Percentiles rank a stretch among this genome's conserved stretches.
Evolutionary conservation across 2,797 vertebrate species (phyloP).

Genomic region (Todus mexicanus): DNA sequence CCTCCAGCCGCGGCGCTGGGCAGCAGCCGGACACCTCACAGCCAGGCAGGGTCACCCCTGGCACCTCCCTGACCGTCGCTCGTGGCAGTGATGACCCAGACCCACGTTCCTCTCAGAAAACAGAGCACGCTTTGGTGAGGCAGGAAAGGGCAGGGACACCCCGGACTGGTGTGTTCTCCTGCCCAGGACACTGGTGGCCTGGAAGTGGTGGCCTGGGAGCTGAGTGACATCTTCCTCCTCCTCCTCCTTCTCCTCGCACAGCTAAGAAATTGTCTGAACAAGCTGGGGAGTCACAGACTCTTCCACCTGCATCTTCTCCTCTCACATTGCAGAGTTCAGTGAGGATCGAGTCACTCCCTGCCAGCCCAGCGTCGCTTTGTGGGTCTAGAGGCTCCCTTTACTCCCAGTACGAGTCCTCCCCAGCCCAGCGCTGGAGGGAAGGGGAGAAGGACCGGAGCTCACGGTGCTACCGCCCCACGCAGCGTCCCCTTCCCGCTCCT

Average conservation of each 20-base stretch:
- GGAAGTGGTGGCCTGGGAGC: not conserved
- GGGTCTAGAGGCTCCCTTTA: not conserved
- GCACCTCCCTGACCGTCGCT: not conserved
- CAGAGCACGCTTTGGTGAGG: not conserved
- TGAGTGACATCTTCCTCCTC: not conserved
- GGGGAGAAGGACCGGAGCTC: not conserved
- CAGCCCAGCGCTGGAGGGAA: not conserved
- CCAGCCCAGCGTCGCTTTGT: not conserved
- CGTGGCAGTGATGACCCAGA: not conserved
- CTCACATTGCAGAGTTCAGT: rapidly evolving
- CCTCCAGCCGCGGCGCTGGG: not conserved
- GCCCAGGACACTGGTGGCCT: not conserved
- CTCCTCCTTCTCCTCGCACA: not conserved
- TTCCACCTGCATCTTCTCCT: not conserved
- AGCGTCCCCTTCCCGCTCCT: not conserved
- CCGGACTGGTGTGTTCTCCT: not conserved
- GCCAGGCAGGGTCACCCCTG: not conserved
- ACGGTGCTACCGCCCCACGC: not conserved
- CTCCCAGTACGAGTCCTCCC: not conserved
- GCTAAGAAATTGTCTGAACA: not conserved
- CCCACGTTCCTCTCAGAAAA: not conserved
- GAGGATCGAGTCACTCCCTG: not conserved
- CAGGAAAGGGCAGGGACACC: not conserved
- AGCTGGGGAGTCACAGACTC: not conserved
- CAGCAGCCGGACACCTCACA: not conserved